These are phyloP conservation scores for Pseudopipra pipra DNA, from an alignment of 2,113 vertebrate genomes.

Conservation along the genomic window DNA sequence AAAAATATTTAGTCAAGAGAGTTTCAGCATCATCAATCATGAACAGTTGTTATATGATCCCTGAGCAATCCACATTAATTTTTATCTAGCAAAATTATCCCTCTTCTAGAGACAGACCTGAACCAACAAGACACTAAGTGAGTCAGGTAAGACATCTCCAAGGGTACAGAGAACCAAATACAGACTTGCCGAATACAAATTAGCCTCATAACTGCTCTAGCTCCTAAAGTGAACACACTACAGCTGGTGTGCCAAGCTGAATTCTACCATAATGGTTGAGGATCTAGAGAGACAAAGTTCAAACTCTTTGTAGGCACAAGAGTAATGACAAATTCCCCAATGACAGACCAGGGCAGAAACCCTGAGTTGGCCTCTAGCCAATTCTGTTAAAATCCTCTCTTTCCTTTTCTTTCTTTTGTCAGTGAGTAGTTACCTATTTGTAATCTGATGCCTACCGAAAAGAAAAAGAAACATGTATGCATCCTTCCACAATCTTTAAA, in stretches of 20 bases:
- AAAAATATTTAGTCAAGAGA: not conserved
- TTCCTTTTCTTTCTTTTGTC: not conserved
- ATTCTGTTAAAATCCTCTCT: not conserved
- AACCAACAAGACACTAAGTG: not conserved
- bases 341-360: not conserved
- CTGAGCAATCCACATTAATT: not conserved
- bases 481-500: not conserved
- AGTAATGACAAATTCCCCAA: not conserved
- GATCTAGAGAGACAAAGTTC: not conserved
- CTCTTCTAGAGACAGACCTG: not conserved
- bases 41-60: not conserved
- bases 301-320: not conserved
- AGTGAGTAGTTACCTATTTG: not conserved
- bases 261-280: not conserved
- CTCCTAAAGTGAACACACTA: not conserved
- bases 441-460: not conserved
- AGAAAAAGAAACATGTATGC: not conserved
- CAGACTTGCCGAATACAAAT: not conserved
- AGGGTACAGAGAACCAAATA: not conserved
- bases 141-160: not conserved
- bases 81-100: not conserved
- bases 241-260: not conserved
- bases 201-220: not conserved
- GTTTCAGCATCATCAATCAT: not conserved
- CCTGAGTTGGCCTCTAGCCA: not conserved